Evolutionary conservation across 2,888 invertebrate genomes (phyloP), one percentile per base, ranked within the genome.

Genomic region (Crepidodera aurea): DNA sequence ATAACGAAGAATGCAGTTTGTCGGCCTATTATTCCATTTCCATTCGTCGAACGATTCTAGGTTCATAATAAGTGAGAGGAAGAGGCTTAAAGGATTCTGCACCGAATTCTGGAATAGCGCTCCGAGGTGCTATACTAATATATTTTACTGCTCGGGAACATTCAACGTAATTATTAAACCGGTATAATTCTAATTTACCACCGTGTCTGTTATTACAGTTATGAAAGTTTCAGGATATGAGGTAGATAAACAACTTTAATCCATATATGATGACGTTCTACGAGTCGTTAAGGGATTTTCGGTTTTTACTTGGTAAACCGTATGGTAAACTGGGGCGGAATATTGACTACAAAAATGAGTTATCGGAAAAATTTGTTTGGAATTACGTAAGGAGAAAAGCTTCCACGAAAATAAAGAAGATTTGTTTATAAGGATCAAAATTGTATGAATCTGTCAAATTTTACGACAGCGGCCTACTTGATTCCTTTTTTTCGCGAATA

Each of bases 111-210:
- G 62, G 60, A 72, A 72, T 69, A 66, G 71, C 65, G 69, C 74
- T 73, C 74, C 10, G 64, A 73, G 73, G 74, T 72, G 71, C 72
- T 67, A 69, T 74, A 67, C 69, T 73, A 73, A 73, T 74, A 73
- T 69, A 71, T 71, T 73, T 73, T 73, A 73, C 70, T 71, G 72
- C 68, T 70, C 73, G 71, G 71, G 65, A 71, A 71, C 75, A 68
- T 72, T 69, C 71, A 72, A 69, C 70, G 69, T 69, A 74, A 75
- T 75, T 74, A 75, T 74, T 71, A 73, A 72, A 71, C 71, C 60
- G 65, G 69, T 65, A 72, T 72, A 73, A 73, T 70, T 73, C 71
- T 71, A 71, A 73, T 73, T 71, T 72, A 68, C 62, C 64, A 69
- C 68, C 64, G 66, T 67, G 67, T 65, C 57, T 69, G 70, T 66